Evolutionary conservation across 1,140 invertebrate genomes (phyloP).

Genomic region (Trypoxylus dichotomus): DNA sequence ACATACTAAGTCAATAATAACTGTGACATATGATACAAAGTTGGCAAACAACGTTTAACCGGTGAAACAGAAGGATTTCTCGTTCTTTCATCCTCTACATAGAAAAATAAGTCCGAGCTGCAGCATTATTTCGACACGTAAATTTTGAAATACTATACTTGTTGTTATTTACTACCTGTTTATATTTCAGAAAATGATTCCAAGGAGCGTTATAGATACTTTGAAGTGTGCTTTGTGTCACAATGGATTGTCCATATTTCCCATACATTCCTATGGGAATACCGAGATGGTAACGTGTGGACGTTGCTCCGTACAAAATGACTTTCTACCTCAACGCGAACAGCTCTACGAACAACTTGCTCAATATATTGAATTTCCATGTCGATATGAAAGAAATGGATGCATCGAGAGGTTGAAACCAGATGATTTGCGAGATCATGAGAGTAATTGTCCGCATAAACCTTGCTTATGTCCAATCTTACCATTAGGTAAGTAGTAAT

Average conservation of each 20-base stretch:
- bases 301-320: neutral
- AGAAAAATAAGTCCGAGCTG: no score
- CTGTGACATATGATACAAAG: no score
- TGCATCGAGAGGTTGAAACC: constrained; percentile 36
- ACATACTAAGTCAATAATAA: no score
- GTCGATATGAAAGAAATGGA: constrained; percentile 34
- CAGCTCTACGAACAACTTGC: constrained; percentile 2
- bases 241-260: neutral
- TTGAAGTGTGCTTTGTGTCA: neutral
- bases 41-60: no score
- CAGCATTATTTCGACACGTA: neutral
- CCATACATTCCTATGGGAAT: constrained; percentile 13
- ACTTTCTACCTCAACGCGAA: constrained; percentile 16
- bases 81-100: no score
- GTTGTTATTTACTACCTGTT: neutral
- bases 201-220: neutral
- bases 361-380: constrained; percentile 35
- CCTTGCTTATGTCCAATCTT: constrained; percentile 37
- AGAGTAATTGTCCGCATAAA: constrained; percentile 33
- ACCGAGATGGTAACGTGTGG: neutral
- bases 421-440: constrained; percentile 36
- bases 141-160: neutral
- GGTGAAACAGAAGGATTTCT: no score
- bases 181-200: neutral
- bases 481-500: constrained; percentile 29